Conservation (phyloP, 2,113 vertebrate species). For the Nothobranchius kuhntae region DNA sequence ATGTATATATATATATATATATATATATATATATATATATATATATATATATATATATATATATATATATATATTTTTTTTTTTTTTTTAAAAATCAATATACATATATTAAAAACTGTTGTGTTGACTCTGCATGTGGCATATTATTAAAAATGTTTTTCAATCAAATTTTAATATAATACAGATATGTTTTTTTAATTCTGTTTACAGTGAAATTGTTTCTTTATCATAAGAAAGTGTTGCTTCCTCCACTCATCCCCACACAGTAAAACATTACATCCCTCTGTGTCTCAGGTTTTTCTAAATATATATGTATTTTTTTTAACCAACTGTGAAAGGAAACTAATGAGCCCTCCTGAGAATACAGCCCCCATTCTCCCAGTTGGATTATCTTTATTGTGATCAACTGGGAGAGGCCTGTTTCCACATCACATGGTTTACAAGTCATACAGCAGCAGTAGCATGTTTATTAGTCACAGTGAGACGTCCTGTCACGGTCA, state of each 20-base stretch:
- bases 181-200: too few relatives aligned
- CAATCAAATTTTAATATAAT: too few relatives aligned
- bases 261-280: constrained; percentile 25
- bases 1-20: too few relatives aligned
- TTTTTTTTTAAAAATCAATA: too few relatives aligned
- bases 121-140: too few relatives aligned
- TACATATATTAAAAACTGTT: too few relatives aligned
- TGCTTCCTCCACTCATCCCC: background rate
- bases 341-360: constrained; percentile 57
- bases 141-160: too few relatives aligned
- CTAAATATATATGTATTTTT: constrained; percentile 3
- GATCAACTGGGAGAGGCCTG: constrained; percentile 14
- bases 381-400: constrained; percentile 38
- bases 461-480: background rate
- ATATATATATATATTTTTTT: too few relatives aligned
- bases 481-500: background rate
- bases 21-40: too few relatives aligned
- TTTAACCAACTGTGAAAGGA: constrained; percentile 27
- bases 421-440: constrained; percentile 9
- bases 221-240: constrained; percentile 1
- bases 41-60: too few relatives aligned
- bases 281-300: constrained; percentile 8
- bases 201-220: background rate
- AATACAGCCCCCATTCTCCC: constrained; percentile 18
- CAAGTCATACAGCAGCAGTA: constrained; percentile 7